Conservation (phyloP, 2,888 invertebrate genomes). For the Allophyes oxyacanthae region DNA sequence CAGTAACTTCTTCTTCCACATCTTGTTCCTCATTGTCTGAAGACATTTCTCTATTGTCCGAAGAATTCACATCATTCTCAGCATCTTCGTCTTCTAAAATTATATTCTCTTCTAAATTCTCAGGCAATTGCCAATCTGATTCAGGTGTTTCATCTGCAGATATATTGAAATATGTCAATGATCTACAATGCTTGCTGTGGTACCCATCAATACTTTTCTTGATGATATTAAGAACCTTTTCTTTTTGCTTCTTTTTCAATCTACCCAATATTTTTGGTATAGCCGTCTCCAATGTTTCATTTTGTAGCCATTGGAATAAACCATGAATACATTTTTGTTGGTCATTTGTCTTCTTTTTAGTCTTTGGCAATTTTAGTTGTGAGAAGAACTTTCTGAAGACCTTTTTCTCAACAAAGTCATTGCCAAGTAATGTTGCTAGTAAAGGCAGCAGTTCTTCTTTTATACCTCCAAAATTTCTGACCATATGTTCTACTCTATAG, state of each 20-base stretch:
- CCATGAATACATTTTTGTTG: slow-evolving; percentile 92
- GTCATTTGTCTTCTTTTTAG: slow-evolving; percentile 86
- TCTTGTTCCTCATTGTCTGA: slow-evolving; percentile 54
- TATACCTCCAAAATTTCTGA: slow-evolving; percentile 91
- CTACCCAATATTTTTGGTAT: slow-evolving; percentile 91
- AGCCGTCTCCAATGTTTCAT: slow-evolving; percentile 92
- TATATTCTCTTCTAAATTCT: slow-evolving; percentile 53
- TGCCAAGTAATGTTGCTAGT: slow-evolving; percentile 95
- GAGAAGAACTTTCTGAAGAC: slow-evolving; percentile 92
- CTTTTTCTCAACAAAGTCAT: slow-evolving; percentile 94
- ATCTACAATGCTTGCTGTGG: slow-evolving; percentile 87
- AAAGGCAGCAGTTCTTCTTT: slow-evolving; percentile 92
- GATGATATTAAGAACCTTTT: slow-evolving; percentile 88
- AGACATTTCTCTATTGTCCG: slow-evolving; percentile 52
- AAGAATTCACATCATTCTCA: slow-evolving; percentile 49
- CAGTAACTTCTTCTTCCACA: slow-evolving; percentile 45
- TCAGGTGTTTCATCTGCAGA: slow-evolving; percentile 41
- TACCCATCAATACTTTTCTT: slow-evolving; percentile 91
- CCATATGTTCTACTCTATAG: slow-evolving; percentile 92
- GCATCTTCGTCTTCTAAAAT: slow-evolving; percentile 42
- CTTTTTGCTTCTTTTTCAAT: slow-evolving; percentile 88
- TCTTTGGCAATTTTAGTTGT: slow-evolving; percentile 90
- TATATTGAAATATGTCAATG: slow-evolving; percentile 89
- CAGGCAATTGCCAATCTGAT: slow-evolving; percentile 47
- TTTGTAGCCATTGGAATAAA: slow-evolving; percentile 93